These are phyloP conservation scores for Calliphora vomitoria DNA, from an alignment of 2,888 invertebrate genomes.

Conservation along the genomic window DNA sequence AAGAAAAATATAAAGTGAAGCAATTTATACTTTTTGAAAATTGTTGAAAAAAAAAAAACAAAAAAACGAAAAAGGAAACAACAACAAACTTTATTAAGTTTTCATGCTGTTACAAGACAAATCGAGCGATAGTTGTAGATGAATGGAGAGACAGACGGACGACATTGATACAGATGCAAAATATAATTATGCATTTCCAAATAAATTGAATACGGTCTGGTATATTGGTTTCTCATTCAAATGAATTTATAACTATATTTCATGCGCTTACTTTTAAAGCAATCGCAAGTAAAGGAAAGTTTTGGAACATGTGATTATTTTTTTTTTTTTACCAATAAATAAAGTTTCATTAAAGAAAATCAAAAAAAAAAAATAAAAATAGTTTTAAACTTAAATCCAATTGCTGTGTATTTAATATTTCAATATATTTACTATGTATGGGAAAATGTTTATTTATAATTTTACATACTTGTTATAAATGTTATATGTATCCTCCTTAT, in stretches of 20 bases:
- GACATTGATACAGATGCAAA: background rate
- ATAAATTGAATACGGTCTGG: background rate
- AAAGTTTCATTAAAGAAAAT: background rate
- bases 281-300: no score
- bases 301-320: no score
- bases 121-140: constrained; percentile 4
- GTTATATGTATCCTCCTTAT: no score
- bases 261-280: background rate
- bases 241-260: constrained; percentile 11
- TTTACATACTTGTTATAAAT: no score
- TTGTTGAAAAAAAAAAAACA: background rate
- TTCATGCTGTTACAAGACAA: constrained; percentile 18
- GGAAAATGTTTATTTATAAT: no score
- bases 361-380: no score
- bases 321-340: background rate
- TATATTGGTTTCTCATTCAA: background rate
- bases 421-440: no score
- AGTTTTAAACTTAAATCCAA: no score
- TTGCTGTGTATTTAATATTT: no score
- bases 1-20: constrained; percentile 48
- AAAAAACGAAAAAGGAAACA: background rate
- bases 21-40: background rate
- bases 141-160: background rate
- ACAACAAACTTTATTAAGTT: constrained; percentile 32
- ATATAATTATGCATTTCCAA: background rate